Evolutionary conservation across 2,888 invertebrate genomes (phyloP), one percentile per base, ranked within the genome.

Genomic region (Cephalotes varians): DNA sequence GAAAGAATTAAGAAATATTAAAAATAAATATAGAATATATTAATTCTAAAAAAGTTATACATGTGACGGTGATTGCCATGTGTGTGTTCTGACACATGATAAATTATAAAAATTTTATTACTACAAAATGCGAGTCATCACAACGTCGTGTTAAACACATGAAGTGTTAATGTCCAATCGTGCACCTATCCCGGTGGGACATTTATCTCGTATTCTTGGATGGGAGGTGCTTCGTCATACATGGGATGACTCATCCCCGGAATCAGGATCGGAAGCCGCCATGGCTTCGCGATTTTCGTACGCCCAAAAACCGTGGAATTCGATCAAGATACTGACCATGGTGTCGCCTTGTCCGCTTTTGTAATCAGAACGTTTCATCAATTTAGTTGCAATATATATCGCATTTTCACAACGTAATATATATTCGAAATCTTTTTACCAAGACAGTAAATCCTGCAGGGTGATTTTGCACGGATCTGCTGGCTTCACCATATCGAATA

Each of bases 401-500:
- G 5, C 6, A 47, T 37, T 9, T 49, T 62, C 4, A 12, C 31
- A 73, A 1, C 7, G 6, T 21, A 64, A 37, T 49, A 34, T 37
- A 47, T 15, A 62, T 65, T n/a, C n/a, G 2, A 62, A 4, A 67
- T 31, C 9, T 62, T 87, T 92, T 90, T 94, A 97, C 97, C 97
- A 97, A 81, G 96, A 95, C 67, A 98, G 96, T 76, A 99, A 96
- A 95, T 99, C 99, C 90, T 97, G 96, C 3, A 99, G 95, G 0
- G 98, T 98, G 88, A 99, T 98, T 93, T 96, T 96, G 12, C 96
- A 95, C 0, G 98, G 97, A 94, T 99, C 96, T 82, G 96, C 96
- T 0, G 99, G 98, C 86, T 98, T 97, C 1, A 99, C 98, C 99
- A 99, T 99, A 95, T 99, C 99, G 95, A 99, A 99, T 89, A 99